Evolutionary conservation across 53 echinoderm and acorn worm genomes (phyloP), one percentile per base, ranked within the genome.

Genomic region (Zoroaster sp.): DNA sequence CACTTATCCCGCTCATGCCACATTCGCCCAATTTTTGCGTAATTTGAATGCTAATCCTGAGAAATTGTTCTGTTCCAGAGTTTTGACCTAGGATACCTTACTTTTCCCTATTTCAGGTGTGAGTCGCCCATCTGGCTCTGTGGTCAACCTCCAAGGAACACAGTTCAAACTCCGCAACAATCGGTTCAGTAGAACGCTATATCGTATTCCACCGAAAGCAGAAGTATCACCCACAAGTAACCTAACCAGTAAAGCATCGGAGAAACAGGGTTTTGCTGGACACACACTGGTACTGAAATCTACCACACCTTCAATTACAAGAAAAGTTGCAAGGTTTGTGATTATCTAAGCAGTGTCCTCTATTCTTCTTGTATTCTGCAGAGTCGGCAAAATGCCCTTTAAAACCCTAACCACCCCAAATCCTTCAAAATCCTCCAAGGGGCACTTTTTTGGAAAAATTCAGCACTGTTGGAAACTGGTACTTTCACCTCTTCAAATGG

Each of bases 181-280:
- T 25, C 90, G 90, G 3, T 89, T 72, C 35, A 81, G 90, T 72
- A 89, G 81, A 80, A 10, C 74, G 40, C 72, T 89, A 52, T 40
- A 89, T 55, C 90, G 90, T 41, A 72, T 89, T 42, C 90, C 72
- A 11, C 2, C 79, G 6, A 74, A 40, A 36, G 54, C 59, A 30
- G 52, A 82, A n/a, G 9, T 78, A n/a, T 14, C 77, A 21, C 35
- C 44, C 23, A 25, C 43, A 1, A 43, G 43, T 4, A 28, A 18
- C 46, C 46, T 33, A 25, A 41, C n/a, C 2, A 23, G 40, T 53
- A 52, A 53, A 14, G 23, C 42, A 4, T 2, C 17, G 8, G 23
- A 71, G 11, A 10, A 35, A 4, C 12, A 53, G 4, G 55, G 55
- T 17, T 52, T 21, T 5, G 54, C 35, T 21, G 35, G 20, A 28